These are phyloP conservation scores for western clawed frog (Xenopus tropicalis) DNA, from an alignment of 2,113 vertebrate genomes.

Conservation along the genomic window DNA sequence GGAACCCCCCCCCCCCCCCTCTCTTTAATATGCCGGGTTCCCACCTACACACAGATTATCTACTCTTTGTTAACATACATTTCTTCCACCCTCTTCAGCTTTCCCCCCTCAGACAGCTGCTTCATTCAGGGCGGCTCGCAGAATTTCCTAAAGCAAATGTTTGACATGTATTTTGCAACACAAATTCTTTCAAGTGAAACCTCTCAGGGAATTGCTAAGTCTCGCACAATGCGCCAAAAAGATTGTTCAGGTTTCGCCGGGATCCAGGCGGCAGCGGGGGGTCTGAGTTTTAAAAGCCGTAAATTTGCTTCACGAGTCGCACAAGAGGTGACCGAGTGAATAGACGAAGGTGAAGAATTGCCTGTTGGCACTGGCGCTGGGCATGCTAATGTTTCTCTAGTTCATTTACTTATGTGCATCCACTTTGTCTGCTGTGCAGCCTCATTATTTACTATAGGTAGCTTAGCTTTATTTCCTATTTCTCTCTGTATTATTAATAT, in stretches of 20 bases:
- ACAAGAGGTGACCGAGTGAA: not conserved
- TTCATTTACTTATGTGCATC: not conserved
- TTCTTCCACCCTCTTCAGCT: not conserved
- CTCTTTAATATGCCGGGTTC: not conserved
- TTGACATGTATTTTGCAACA: conserved; percentile 8
- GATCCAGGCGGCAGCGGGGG: not conserved
- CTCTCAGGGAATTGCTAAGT: not conserved
- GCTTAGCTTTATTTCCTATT: too few relatives aligned
- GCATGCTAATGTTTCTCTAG: too few relatives aligned
- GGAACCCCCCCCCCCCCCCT: not conserved
- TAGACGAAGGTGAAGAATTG: not conserved
- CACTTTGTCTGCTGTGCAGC: not conserved
- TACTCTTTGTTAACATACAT: conserved; percentile 12
- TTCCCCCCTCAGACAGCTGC: not conserved
- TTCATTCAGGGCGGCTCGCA: not conserved
- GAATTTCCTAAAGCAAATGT: conserved; percentile 3
- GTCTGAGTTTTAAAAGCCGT: not conserved
- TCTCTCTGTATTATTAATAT: too few relatives aligned
- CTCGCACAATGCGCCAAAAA: not conserved
- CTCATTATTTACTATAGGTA: not conserved
- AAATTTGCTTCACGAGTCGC: not conserved
- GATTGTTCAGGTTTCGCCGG: not conserved
- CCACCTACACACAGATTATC: conserved; percentile 21
- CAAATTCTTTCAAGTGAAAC: conserved; percentile 8
- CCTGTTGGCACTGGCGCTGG: not conserved